These are phyloP conservation scores for Macrosoma leucophasiata DNA, from an alignment of 2,888 invertebrate genomes.

Conservation along the genomic window DNA sequence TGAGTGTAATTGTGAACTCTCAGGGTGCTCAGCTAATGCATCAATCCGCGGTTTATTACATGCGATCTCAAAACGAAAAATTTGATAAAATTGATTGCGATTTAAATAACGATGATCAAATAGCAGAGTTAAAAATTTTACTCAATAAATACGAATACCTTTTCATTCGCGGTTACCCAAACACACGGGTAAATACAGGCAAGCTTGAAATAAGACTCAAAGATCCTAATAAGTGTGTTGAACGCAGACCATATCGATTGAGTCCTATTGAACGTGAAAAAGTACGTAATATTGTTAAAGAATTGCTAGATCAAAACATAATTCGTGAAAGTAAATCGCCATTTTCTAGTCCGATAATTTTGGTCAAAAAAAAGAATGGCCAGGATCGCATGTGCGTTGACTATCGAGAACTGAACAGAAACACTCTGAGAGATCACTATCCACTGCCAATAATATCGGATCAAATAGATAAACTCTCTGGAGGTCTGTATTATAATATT, in stretches of 20 bases:
- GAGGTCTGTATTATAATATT: slow-evolving; percentile 1
- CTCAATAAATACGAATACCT: slow-evolving; percentile 2
- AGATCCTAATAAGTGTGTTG: slow-evolving; percentile 14
- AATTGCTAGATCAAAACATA: slow-evolving; percentile 6
- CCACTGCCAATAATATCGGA: slow-evolving; percentile 8
- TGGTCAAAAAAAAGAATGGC: slow-evolving; percentile 18
- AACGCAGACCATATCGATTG: slow-evolving; percentile 2
- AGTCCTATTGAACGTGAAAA: slow-evolving; percentile 13
- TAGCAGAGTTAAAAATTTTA: neutral
- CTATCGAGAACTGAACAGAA: slow-evolving; percentile 1
- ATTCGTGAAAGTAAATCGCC: slow-evolving; percentile 18
- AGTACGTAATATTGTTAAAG: slow-evolving; percentile 11
- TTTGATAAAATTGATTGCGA: slow-evolving; percentile 3
- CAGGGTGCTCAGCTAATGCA: slow-evolving; percentile 1
- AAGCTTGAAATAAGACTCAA: slow-evolving; percentile 2
- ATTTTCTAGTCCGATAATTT: slow-evolving; percentile 21
- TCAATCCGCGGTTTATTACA: too few species aligned
- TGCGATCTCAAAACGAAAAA: too few species aligned
- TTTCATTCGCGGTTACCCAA: slow-evolving; percentile 1
- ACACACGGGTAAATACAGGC: slow-evolving; percentile 6
- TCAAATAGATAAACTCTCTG: slow-evolving; percentile 7
- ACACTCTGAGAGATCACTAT: slow-evolving; percentile 7
- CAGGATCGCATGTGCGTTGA: slow-evolving; percentile 22
- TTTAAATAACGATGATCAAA: neutral
- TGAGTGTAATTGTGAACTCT: slow-evolving; percentile 7